Percentiles rank a stretch among this genome's conserved stretches.
phyloP scores from a whole-genome alignment of 1,140 invertebrate genomes.

The Steinernema khuongi region DNA sequence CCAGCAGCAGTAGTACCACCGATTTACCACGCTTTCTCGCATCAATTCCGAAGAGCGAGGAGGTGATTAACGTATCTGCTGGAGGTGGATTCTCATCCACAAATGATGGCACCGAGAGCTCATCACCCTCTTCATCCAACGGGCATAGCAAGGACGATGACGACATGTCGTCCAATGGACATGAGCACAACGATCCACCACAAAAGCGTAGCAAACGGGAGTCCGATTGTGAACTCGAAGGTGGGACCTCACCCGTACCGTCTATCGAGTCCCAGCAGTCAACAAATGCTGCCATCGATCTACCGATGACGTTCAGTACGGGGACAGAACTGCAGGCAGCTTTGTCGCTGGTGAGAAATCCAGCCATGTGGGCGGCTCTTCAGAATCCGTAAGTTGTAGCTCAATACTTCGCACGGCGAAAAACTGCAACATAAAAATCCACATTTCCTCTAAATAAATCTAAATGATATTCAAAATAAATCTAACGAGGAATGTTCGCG shows the following conservation, averaged over 20 bases:
- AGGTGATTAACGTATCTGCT: slow-evolving; percentile 37
- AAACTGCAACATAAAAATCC: too few relatives aligned
- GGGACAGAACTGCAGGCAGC: not conserved
- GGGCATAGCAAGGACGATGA: not conserved
- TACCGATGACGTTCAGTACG: not conserved
- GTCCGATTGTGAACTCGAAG: not conserved
- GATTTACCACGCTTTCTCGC: slow-evolving; percentile 29
- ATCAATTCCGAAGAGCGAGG: slow-evolving; percentile 29
- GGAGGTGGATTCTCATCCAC: slow-evolving; percentile 22
- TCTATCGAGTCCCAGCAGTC: not conserved
- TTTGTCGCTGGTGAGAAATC: not conserved
- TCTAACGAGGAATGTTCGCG: too few relatives aligned
- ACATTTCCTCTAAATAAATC: too few relatives aligned
- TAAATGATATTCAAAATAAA: too few relatives aligned
- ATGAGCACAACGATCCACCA: not conserved
- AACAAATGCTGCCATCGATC: not conserved
- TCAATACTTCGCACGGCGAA: too few relatives aligned
- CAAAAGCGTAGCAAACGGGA: not conserved
- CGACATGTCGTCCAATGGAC: not conserved
- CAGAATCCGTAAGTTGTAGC: too few relatives aligned
- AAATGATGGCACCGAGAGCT: slow-evolving; percentile 18
- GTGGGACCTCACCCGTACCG: not conserved
- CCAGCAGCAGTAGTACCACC: not conserved
- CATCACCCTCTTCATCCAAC: not conserved
- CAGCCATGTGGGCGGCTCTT: not conserved